Evolutionary conservation across 1,140 invertebrate genomes (phyloP), one percentile per base, ranked within the genome.

Genomic region (Temnothorax curvispinosus): DNA sequence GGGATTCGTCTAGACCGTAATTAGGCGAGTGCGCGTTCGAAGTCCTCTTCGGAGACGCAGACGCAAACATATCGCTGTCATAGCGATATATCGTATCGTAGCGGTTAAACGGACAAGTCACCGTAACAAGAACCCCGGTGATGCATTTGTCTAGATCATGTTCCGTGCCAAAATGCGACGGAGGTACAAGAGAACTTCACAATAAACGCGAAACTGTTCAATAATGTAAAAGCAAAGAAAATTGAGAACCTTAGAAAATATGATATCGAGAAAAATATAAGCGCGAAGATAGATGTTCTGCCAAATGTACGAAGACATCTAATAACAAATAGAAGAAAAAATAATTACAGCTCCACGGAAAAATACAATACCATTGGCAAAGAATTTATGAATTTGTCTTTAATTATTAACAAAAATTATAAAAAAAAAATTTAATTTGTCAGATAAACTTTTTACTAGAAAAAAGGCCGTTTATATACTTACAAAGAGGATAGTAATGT

Each of bases 1-100:
- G 69, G 72, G 32, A 50, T 84, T 84, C 54, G 41, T 32, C 80
- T 84, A 74, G 69, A 84, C 21, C n/a, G 69, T 84, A 84, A 84
- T 84, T 84, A 84, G 69, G 41, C 69, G 54, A 84, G 41, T 62
- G 41, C n/a, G 56, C 67, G 41, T 74, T 80, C 35, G 62, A 78
- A 78, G 65, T 69, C 41, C 21, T 44, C 13, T 13, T 27, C 27
- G 75, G 35, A 35, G 76, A 50, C 47, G 50, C 21, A 50, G 35
- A 11, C 52, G 67, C 54, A 82, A 82, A 82, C 67, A 35, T 60
- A 82, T 82, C 67, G 44, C 41, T 27, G 67, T 74, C 67, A 54
- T 60, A 60, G 56, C 44, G 44, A 78, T 82, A 82, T 82, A 82
- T 82, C 54, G 65, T 60, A 47, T 44, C 64, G 35, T 18, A 72